Evolutionary conservation across 2,797 vertebrate genomes (phyloP).

Genomic region (Triplophysa bombifrons): DNA sequence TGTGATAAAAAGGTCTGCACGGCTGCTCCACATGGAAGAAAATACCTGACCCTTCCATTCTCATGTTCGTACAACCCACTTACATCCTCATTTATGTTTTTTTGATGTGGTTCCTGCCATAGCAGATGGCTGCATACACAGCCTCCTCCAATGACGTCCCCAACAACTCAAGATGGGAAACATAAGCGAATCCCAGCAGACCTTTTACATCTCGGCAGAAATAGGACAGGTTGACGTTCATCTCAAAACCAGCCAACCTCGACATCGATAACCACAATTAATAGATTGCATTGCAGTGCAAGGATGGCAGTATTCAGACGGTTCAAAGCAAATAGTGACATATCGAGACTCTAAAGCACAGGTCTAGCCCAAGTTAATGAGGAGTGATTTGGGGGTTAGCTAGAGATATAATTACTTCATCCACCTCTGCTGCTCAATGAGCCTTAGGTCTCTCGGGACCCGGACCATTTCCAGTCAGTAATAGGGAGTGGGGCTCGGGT

Average conservation of each 20-base stretch:
- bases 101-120: constrained; percentile 9
- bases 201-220: constrained; percentile 55
- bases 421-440: constrained; percentile 80
- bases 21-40: constrained; percentile 28
- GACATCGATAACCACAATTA: constrained; percentile 70
- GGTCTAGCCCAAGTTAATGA: constrained; percentile 73
- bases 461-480: constrained; percentile 76
- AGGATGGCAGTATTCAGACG: constrained; percentile 42
- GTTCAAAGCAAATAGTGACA: constrained; percentile 62
- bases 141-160: not conserved
- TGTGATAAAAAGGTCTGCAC: constrained; percentile 53
- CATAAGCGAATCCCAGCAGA: constrained; percentile 49
- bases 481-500: constrained; percentile 70
- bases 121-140: constrained; percentile 10
- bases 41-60: constrained; percentile 38
- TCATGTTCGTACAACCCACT: constrained; percentile 33
- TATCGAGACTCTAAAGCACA: constrained; percentile 64
- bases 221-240: constrained; percentile 60
- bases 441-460: constrained; percentile 73
- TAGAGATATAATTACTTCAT: constrained; percentile 80
- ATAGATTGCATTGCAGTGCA: constrained; percentile 62
- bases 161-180: constrained; percentile 32
- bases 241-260: constrained; percentile 64
- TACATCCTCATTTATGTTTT: constrained; percentile 50
- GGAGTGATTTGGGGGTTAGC: constrained; percentile 76